Conservation (phyloP, 2,797 vertebrate species). For the Neomorphus geoffroyi region DNA sequence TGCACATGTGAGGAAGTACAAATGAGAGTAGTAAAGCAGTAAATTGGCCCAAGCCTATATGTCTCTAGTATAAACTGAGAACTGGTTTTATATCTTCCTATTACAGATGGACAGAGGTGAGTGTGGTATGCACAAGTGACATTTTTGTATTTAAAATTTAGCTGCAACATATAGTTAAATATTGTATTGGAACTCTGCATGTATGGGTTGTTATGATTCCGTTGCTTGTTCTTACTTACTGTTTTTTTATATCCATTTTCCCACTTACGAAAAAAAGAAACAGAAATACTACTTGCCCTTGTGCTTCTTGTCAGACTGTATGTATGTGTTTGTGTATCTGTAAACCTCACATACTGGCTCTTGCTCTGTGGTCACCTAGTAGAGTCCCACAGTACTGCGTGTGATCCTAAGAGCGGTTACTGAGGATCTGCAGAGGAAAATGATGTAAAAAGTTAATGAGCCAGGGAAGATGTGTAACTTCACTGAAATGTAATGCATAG, state of each 20-base stretch:
- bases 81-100: not conserved
- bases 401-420: not conserved
- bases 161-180: not conserved
- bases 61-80: not conserved
- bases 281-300: not conserved
- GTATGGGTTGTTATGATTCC: not conserved
- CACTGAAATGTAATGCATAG: not conserved
- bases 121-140: not conserved
- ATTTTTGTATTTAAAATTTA: too few relatives aligned
- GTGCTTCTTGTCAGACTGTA: not conserved
- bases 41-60: not conserved
- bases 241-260: not conserved
- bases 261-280: not conserved
- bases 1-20: not conserved
- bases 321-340: fast-evolving
- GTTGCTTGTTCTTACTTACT: not conserved
- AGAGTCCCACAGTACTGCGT: not conserved
- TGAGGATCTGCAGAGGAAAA: not conserved
- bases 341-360: fast-evolving
- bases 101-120: not conserved
- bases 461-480: not conserved
- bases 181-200: not conserved
- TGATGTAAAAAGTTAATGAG: not conserved
- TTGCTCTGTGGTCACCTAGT: not conserved
- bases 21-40: not conserved